Evolutionary conservation across 2,888 invertebrate genomes (phyloP).

Genomic region (Melanchra persicariae): DNA sequence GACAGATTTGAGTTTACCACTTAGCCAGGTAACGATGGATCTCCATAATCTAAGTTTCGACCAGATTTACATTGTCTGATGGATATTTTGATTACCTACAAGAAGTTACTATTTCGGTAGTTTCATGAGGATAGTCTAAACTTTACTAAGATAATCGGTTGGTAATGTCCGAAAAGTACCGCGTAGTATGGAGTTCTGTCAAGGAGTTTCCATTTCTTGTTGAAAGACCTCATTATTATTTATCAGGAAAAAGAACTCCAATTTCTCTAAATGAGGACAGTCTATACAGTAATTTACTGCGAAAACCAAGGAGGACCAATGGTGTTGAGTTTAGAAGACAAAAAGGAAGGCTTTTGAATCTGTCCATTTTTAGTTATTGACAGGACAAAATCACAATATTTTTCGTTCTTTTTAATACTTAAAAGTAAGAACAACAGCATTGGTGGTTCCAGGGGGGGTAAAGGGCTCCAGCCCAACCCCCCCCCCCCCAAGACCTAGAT

Average conservation of each 20-base stretch:
- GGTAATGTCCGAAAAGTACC: neutral
- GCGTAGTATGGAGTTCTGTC: neutral
- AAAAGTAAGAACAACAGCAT: no score
- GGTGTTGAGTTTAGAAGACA: no score
- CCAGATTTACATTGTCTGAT: conserved; percentile 47
- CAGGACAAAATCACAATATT: no score
- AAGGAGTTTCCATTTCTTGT: neutral
- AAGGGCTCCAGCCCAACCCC: no score
- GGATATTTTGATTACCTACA: conserved; percentile 38
- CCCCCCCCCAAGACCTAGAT: no score
- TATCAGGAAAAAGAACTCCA: no score
- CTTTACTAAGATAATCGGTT: neutral
- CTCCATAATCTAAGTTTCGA: conserved; percentile 50
- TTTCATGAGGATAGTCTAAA: conserved; percentile 11
- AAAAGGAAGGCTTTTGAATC: neutral
- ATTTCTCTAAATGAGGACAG: no score
- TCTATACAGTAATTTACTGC: neutral
- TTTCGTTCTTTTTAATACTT: no score
- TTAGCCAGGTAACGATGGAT: conserved; percentile 31
- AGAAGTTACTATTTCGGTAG: conserved; percentile 1
- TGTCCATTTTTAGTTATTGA: no score
- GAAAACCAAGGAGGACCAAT: neutral
- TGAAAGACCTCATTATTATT: neutral
- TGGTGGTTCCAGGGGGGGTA: no score
- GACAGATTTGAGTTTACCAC: conserved; percentile 52